These are phyloP conservation scores for Pachyrhynchus sulphureomaculatus DNA, from an alignment of 1,140 invertebrate genomes.

Conservation along the genomic window DNA sequence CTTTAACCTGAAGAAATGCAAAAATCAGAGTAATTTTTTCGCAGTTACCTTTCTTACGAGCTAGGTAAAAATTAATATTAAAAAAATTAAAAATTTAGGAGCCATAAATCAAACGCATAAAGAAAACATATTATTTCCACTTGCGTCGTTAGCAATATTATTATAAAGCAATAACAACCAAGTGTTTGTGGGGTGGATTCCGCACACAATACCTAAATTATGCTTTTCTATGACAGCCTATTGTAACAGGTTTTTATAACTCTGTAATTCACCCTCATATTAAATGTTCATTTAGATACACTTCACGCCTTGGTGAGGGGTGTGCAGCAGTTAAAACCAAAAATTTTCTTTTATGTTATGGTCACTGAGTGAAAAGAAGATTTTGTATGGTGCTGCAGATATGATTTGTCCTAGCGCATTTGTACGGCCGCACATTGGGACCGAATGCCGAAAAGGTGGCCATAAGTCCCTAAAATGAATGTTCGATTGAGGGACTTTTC, in stretches of 20 bases:
- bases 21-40: too few relatives aligned
- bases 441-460: too few relatives aligned
- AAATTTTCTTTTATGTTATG: not conserved
- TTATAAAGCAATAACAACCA: constrained; percentile 27
- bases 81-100: too few relatives aligned
- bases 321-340: not conserved
- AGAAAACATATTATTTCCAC: constrained; percentile 1
- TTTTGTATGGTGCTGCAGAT: not conserved
- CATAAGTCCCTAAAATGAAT: too few relatives aligned
- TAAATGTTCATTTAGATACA: constrained; percentile 41
- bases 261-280: constrained; percentile 32
- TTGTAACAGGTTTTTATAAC: constrained; percentile 8
- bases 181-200: constrained; percentile 19
- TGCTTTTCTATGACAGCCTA: not conserved
- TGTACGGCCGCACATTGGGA: too few relatives aligned
- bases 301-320: constrained; percentile 21
- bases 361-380: not conserved
- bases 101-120: too few relatives aligned
- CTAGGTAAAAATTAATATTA: too few relatives aligned
- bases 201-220: constrained; percentile 19
- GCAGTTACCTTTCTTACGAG: too few relatives aligned
- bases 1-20: too few relatives aligned
- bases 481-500: too few relatives aligned
- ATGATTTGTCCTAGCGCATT: too few relatives aligned
- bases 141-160: constrained; percentile 3